Conservation (phyloP, 2,888 invertebrate species). For the Heliconius sara region DNA sequence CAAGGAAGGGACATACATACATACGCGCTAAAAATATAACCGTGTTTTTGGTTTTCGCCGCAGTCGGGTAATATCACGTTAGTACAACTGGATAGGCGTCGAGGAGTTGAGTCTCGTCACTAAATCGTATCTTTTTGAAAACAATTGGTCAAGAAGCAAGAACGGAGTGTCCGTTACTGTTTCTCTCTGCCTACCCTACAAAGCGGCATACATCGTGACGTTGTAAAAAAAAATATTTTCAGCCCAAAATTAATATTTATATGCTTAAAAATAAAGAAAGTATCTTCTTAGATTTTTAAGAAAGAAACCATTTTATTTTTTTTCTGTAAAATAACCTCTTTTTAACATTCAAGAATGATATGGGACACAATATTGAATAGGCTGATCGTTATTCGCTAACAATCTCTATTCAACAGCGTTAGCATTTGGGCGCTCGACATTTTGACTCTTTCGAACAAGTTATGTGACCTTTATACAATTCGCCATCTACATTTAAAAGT, state of each 20-base stretch:
- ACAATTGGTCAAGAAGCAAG: background rate
- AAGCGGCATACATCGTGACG: background rate
- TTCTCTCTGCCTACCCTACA: background rate
- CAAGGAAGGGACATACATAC: too few species aligned
- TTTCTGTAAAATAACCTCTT: background rate
- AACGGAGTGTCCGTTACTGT: background rate
- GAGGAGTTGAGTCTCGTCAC: background rate
- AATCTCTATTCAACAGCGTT: constrained; percentile 4
- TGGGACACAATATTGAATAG: background rate
- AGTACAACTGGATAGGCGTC: too few species aligned
- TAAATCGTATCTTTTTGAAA: background rate
- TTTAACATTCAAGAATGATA: background rate
- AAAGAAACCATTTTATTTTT: background rate
- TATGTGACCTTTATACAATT: background rate
- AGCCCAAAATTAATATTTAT: too few species aligned
- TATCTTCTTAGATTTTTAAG: background rate
- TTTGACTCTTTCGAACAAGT: constrained; percentile 9
- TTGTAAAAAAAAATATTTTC: background rate
- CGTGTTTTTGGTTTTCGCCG: too few species aligned
- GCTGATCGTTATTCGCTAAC: constrained; percentile 17
- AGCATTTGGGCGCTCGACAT: background rate
- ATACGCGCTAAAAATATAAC: too few species aligned
- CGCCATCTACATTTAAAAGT: background rate
- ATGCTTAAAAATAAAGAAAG: background rate
- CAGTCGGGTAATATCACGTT: too few species aligned